A percentile compares a stretch with the other conserved stretches of the same genome.
Conservation (phyloP, 1,140 invertebrate species). For the Cydia splendana region DNA sequence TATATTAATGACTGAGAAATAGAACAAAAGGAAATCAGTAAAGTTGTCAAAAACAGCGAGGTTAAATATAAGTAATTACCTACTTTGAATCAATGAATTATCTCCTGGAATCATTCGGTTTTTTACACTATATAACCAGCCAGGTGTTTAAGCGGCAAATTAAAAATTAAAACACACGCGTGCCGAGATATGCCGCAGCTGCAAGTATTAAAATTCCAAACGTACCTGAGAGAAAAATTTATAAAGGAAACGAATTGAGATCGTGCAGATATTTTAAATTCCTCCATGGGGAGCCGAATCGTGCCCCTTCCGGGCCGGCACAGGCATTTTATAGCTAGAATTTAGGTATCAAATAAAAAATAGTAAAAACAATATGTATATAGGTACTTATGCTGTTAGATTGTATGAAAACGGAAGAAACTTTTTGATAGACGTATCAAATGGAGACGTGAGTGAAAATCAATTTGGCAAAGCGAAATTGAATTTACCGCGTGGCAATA, state of each 20-base stretch:
- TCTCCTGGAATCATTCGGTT: background rate
- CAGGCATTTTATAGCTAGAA: constrained; percentile 37
- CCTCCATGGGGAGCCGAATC: constrained; percentile 34
- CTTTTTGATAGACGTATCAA: constrained; percentile 29
- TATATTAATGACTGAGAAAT: no score
- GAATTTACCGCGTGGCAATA: constrained; percentile 40
- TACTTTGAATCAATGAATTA: background rate
- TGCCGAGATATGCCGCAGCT: constrained; percentile 4
- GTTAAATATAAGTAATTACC: background rate
- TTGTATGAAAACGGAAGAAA: constrained; percentile 7
- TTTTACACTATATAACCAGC: background rate
- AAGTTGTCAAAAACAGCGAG: background rate
- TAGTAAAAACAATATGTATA: constrained; percentile 5
- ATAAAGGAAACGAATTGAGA: constrained; percentile 45
- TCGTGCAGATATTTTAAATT: constrained; percentile 53
- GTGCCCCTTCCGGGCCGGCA: constrained; percentile 30
- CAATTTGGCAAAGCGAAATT: constrained; percentile 47
- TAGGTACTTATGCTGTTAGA: background rate
- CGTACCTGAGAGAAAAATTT: constrained; percentile 37
- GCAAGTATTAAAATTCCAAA: constrained; percentile 35
- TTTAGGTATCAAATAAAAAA: background rate
- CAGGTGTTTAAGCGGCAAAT: constrained; percentile 7
- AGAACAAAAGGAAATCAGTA: background rate
- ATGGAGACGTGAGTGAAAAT: constrained; percentile 43
- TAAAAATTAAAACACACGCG: constrained; percentile 24